These are phyloP conservation scores for Athalia circularis DNA, from an alignment of 2,888 invertebrate species.

Conservation along the genomic window DNA sequence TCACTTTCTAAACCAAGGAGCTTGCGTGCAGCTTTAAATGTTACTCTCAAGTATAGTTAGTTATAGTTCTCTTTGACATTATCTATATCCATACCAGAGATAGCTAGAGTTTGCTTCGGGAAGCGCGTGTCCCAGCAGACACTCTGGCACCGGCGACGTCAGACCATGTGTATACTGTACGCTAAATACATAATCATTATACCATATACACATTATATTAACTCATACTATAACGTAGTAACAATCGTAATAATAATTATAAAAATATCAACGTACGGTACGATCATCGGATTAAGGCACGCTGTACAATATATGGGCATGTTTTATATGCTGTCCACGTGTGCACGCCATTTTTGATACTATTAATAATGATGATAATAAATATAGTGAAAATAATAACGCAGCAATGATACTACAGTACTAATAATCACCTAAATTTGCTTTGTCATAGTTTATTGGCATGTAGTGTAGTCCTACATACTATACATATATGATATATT, in stretches of 20 bases:
- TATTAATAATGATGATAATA: not conserved
- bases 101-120: not conserved
- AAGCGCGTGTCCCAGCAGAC: not conserved
- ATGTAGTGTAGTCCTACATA: not conserved
- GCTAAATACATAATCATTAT: too few species aligned
- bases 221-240: not conserved
- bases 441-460: constrained; percentile 3
- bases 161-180: too few species aligned
- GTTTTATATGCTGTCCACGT: too few species aligned
- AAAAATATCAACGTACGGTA: too few species aligned
- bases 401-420: not conserved
- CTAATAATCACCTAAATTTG: constrained; percentile 4
- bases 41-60: too few species aligned
- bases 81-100: too few species aligned
- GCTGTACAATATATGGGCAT: too few species aligned
- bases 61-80: too few species aligned
- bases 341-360: not conserved
- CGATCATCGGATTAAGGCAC: too few species aligned
- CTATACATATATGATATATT: too few species aligned
- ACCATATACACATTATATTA: too few species aligned
- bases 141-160: constrained; percentile 6
- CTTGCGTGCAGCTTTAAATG: too few species aligned
- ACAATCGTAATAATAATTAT: not conserved
- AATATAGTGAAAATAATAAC: not conserved
- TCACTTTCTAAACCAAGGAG: constrained; percentile 41